A percentile compares a stretch with the other conserved stretches of the same genome.
phyloP scores from a whole-genome alignment of 2,888 invertebrate genomes.

The Leptopterna dolabrata region DNA sequence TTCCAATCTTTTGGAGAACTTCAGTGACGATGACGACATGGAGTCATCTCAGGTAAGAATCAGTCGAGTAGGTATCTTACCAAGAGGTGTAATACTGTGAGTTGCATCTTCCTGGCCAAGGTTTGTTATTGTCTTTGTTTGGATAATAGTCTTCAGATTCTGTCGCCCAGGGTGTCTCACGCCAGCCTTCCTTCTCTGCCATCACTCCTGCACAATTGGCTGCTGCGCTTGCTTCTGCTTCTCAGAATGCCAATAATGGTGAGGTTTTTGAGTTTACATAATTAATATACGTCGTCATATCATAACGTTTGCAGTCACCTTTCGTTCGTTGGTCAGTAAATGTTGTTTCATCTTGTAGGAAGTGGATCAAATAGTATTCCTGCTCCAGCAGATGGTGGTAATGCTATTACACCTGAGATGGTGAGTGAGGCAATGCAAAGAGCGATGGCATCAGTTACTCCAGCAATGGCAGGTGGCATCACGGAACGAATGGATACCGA shows the following conservation, averaged over 20 bases:
- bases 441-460: slow-evolving; percentile 69
- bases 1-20: slow-evolving; percentile 70
- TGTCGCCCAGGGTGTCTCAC: slow-evolving; percentile 64
- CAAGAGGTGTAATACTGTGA: background rate
- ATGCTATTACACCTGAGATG: slow-evolving; percentile 78
- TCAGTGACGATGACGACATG: slow-evolving; percentile 71
- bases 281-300: too few relatives aligned
- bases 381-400: slow-evolving; percentile 62
- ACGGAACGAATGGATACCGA: slow-evolving; percentile 38
- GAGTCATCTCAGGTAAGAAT: slow-evolving; percentile 66
- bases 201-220: slow-evolving; percentile 82
- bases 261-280: background rate
- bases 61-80: background rate
- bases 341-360: background rate
- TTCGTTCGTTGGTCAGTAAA: too few relatives aligned
- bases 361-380: background rate
- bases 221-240: slow-evolving; percentile 77
- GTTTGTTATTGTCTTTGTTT: background rate
- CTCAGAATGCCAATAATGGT: slow-evolving; percentile 61
- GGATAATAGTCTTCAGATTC: slow-evolving; percentile 67
- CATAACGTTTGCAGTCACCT: too few relatives aligned
- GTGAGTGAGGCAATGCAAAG: slow-evolving; percentile 82
- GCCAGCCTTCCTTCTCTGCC: slow-evolving; percentile 66
- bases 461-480: background rate
- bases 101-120: background rate